phyloP scores from a whole-genome alignment of 2,113 vertebrate species.

The Campylorhamphus procurvoides region DNA sequence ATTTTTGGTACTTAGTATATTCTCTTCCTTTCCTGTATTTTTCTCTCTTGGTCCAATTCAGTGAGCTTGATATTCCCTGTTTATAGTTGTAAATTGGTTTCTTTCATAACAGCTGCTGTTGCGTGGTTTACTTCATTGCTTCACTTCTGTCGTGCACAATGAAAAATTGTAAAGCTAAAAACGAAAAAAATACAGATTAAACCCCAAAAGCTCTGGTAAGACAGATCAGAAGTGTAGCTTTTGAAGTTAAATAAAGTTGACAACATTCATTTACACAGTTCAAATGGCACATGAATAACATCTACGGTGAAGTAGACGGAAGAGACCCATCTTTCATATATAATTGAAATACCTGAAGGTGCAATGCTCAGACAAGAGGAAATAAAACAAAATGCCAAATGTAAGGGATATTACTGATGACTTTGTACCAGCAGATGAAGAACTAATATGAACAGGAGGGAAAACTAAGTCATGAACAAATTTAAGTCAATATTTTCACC shows the following conservation, averaged over 20 bases:
- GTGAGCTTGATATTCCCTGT: background rate
- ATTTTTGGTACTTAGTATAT: background rate
- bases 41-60: background rate
- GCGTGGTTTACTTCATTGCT: background rate
- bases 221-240: background rate
- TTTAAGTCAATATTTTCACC: background rate
- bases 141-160: background rate
- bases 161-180: background rate
- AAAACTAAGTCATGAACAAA: background rate
- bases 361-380: background rate
- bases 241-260: slow-evolving; percentile 22
- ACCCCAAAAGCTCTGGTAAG: background rate
- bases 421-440: background rate
- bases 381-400: slow-evolving; percentile 28
- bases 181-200: background rate
- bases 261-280: slow-evolving; percentile 32
- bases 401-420: background rate
- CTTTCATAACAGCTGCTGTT: background rate
- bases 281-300: slow-evolving; percentile 30
- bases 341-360: slow-evolving; percentile 31
- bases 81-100: background rate
- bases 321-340: background rate
- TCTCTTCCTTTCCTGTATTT: background rate
- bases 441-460: background rate
- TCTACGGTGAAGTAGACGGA: background rate